Evolutionary conservation across 2,888 invertebrate species (phyloP).

Genomic region (Ichneumon xanthorius): DNA sequence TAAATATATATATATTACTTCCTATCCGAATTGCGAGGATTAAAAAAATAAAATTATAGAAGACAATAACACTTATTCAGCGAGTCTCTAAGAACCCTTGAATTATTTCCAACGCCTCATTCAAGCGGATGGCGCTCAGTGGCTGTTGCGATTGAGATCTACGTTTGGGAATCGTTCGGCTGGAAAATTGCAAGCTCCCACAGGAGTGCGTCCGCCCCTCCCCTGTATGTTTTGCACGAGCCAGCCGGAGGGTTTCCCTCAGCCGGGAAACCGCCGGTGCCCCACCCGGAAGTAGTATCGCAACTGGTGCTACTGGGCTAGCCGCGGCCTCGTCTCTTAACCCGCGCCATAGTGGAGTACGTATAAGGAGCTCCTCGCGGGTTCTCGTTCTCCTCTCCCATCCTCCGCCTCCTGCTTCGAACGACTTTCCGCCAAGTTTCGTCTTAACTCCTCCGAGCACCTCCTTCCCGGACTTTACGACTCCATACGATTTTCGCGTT

Average conservation of each 20-base stretch:
- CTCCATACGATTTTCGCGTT: constrained; percentile 51
- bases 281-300: constrained; percentile 9
- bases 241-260: not conserved
- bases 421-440: constrained; percentile 66
- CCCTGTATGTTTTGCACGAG: constrained; percentile 17
- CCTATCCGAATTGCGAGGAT: no score
- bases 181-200: constrained; percentile 62
- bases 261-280: constrained; percentile 10
- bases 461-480: constrained; percentile 55
- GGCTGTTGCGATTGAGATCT: constrained; percentile 38
- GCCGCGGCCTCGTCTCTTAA: constrained; percentile 1
- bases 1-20: no score
- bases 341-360: not conserved
- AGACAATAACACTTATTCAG: not conserved
- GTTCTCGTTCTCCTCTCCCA: constrained; percentile 15
- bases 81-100: not conserved
- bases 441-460: constrained; percentile 42
- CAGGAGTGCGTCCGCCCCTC: not conserved
- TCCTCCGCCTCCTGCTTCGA: constrained; percentile 21
- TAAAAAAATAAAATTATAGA: no score
- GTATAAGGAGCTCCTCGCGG: constrained; percentile 6
- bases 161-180: constrained; percentile 49
- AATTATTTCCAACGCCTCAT: constrained; percentile 40
- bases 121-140: not conserved
- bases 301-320: not conserved